These are phyloP conservation scores for Lycophotia porphyrea DNA, from an alignment of 2,888 invertebrate genomes.

Conservation along the genomic window DNA sequence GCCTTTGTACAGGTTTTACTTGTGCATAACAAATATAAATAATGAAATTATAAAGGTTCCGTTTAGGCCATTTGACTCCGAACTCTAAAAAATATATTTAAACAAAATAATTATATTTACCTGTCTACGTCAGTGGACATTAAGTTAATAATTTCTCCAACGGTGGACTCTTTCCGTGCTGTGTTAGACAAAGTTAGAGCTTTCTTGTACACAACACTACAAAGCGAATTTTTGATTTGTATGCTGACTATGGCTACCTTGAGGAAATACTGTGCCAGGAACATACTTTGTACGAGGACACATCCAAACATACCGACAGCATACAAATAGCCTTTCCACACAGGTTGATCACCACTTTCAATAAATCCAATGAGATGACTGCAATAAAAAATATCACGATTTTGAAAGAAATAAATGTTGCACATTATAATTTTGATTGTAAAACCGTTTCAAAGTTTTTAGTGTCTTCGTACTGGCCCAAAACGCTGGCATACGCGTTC, in stretches of 20 bases:
- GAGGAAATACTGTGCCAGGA: constrained; percentile 96
- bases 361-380: constrained; percentile 92
- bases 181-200: constrained; percentile 93
- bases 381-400: constrained; percentile 38
- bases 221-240: constrained; percentile 94
- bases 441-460: neutral
- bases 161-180: constrained; percentile 93
- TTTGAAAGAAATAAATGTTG: constrained; percentile 2
- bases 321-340: constrained; percentile 96
- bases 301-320: constrained; percentile 92
- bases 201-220: constrained; percentile 95
- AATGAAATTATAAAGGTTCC: neutral
- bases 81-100: neutral
- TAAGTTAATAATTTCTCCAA: constrained; percentile 96
- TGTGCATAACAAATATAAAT: no score
- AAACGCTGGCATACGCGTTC: neutral
- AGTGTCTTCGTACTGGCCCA: neutral
- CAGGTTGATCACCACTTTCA: constrained; percentile 83
- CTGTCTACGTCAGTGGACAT: constrained; percentile 96
- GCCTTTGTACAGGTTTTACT: no score
- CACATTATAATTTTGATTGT: constrained; percentile 4
- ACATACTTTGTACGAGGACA: constrained; percentile 93
- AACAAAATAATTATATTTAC: constrained; percentile 51
- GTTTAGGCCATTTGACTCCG: neutral
- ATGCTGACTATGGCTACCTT: constrained; percentile 95